Conservation (phyloP, 1,140 invertebrate genomes). For the Neodiprion pinetum region DNA sequence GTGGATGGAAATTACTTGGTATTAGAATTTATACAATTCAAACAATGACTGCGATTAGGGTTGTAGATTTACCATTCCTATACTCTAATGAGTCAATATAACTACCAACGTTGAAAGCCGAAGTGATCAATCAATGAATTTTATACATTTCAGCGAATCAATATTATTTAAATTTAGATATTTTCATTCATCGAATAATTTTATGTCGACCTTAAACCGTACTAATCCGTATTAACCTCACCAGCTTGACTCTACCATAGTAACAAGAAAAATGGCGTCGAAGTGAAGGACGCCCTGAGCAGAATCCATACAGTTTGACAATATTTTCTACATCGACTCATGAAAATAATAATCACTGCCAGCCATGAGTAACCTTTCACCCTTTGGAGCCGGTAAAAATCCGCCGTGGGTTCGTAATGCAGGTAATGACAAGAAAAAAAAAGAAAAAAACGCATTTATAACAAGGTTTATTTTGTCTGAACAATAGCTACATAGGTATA, state of each 20-base stretch:
- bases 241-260: conserved; percentile 22
- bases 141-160: not conserved
- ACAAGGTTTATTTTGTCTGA: too few species aligned
- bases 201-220: not conserved
- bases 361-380: conserved; percentile 63
- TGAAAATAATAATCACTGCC: not conserved
- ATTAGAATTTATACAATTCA: not conserved
- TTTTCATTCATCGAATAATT: not conserved
- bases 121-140: not conserved
- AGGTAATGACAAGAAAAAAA: conserved; percentile 46
- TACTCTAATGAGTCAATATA: not conserved
- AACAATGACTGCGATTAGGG: not conserved
- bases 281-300: conserved; percentile 49
- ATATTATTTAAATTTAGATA: not conserved
- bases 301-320: not conserved
- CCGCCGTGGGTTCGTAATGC: conserved; percentile 66
- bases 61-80: not conserved
- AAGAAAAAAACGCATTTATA: conserved; percentile 23
- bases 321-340: not conserved
- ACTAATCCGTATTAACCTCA: not conserved
- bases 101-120: not conserved
- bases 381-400: conserved; percentile 66
- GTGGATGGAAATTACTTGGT: not conserved
- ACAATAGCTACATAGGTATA: too few species aligned
- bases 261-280: conserved; percentile 50